Evolutionary conservation across 2,113 vertebrate species (phyloP).

Genomic region (Neofelis nebulosa): DNA sequence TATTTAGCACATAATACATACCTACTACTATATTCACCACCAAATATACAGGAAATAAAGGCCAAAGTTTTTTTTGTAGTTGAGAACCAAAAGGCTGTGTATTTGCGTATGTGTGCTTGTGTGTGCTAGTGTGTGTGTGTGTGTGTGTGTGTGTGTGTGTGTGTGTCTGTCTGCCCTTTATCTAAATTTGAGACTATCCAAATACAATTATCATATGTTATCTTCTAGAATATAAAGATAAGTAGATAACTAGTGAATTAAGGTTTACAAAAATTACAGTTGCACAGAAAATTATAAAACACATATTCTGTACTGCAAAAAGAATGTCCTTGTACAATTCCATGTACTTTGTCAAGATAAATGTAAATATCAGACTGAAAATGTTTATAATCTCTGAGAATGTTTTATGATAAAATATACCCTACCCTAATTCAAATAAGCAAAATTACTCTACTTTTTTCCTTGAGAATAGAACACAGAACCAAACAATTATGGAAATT

Average conservation of each 20-base stretch:
- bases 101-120: neutral
- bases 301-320: conserved; percentile 4
- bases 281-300: neutral
- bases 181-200: neutral
- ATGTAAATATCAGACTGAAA: conserved; percentile 17
- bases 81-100: neutral
- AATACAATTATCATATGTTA: neutral
- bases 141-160: neutral
- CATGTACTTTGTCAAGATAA: neutral
- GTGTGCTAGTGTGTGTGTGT: neutral
- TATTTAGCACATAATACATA: neutral
- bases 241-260: neutral
- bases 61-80: neutral
- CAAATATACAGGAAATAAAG: neutral
- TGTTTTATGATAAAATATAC: neutral
- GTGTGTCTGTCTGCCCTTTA: too few relatives aligned
- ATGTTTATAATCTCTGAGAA: conserved; percentile 5
- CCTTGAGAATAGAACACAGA: conserved; percentile 42
- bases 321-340: neutral
- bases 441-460: conserved; percentile 30
- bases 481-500: conserved; percentile 46
- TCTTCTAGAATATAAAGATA: neutral
- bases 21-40: neutral
- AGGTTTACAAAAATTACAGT: neutral
- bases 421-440: conserved; percentile 42